Evolutionary conservation across 2,888 invertebrate species (phyloP).

Genomic region (Drosophila formosana): DNA sequence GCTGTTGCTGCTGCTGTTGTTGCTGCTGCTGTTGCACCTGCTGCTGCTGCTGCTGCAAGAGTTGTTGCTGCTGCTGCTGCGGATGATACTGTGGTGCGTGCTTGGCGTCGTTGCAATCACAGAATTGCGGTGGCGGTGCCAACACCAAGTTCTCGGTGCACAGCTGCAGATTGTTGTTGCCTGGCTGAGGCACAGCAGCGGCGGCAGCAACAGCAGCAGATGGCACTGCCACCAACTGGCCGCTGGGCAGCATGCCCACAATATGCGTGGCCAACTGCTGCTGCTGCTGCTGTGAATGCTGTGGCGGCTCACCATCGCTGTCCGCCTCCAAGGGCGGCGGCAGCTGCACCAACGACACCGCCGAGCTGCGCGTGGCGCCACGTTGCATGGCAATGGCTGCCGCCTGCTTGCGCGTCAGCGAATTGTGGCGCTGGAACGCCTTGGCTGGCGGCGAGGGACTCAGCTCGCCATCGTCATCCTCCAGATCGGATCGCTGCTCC

Average conservation of each 20-base stretch:
- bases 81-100: conserved; percentile 78
- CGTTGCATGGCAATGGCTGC: conserved; percentile 87
- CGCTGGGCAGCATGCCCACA: conserved; percentile 78
- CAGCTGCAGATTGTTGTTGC: conserved; percentile 76
- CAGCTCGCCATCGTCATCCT: conserved; percentile 84
- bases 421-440: conserved; percentile 88
- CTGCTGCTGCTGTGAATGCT: conserved; percentile 63
- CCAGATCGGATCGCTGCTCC: conserved; percentile 83
- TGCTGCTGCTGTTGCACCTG: conserved; percentile 61
- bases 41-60: conserved; percentile 55
- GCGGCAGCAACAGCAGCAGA: conserved; percentile 67
- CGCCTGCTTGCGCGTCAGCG: conserved; percentile 87
- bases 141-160: conserved; percentile 88
- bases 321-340: conserved; percentile 92
- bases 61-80: conserved; percentile 72
- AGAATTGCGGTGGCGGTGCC: conserved; percentile 96
- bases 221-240: conserved; percentile 74
- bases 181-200: conserved; percentile 55
- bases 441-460: conserved; percentile 85
- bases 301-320: conserved; percentile 88
- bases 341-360: conserved; percentile 91
- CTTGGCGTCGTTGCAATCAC: conserved; percentile 88
- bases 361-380: conserved; percentile 87
- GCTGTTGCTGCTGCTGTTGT: conserved; percentile 68
- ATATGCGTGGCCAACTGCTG: conserved; percentile 76